A percentile compares a stretch with the other conserved stretches of the same genome.
Evolutionary conservation across 2,888 invertebrate species (phyloP).

Genomic region (Geotrupes spiniger): DNA sequence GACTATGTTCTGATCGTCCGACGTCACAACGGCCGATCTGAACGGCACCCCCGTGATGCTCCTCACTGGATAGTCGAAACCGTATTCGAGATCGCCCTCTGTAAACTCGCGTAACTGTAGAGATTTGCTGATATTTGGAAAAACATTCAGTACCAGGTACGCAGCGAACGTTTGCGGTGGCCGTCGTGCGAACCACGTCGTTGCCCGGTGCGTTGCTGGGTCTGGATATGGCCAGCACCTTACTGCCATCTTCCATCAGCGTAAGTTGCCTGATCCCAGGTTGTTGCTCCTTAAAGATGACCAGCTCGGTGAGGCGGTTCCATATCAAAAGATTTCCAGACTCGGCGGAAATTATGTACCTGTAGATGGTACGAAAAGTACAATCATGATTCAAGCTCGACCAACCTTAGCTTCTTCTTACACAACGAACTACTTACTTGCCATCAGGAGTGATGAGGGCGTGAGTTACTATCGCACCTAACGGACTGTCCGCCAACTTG

Average conservation of each 20-base stretch:
- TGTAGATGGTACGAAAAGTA: too few relatives aligned
- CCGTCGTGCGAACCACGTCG: slow-evolving; percentile 64
- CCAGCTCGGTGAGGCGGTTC: slow-evolving; percentile 75
- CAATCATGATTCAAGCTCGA: too few relatives aligned
- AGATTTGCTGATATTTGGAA: background rate
- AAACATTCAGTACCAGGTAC: slow-evolving; percentile 61
- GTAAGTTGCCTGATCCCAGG: slow-evolving; percentile 73
- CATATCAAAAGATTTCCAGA: slow-evolving; percentile 89
- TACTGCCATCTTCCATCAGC: slow-evolving; percentile 70
- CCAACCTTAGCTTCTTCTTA: too few relatives aligned
- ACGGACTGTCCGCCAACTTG: slow-evolving; percentile 84
- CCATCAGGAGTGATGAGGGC: slow-evolving; percentile 85
- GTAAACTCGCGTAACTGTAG: too few relatives aligned
- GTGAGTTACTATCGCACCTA: slow-evolving; percentile 93
- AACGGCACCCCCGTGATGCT: slow-evolving; percentile 68
- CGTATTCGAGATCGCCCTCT: slow-evolving; percentile 76
- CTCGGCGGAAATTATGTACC: slow-evolving; percentile 84
- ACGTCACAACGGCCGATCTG: slow-evolving; percentile 74
- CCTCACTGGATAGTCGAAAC: slow-evolving; percentile 78
- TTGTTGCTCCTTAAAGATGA: slow-evolving; percentile 80
- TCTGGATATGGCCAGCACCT: slow-evolving; percentile 73
- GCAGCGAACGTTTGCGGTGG: slow-evolving; percentile 65
- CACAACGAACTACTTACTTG: slow-evolving; percentile 59
- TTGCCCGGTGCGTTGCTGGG: slow-evolving; percentile 60
- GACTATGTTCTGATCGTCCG: slow-evolving; percentile 75